These are phyloP conservation scores for Elysia chlorotica DNA, from an alignment of 1,140 invertebrate genomes.

Conservation along the genomic window DNA sequence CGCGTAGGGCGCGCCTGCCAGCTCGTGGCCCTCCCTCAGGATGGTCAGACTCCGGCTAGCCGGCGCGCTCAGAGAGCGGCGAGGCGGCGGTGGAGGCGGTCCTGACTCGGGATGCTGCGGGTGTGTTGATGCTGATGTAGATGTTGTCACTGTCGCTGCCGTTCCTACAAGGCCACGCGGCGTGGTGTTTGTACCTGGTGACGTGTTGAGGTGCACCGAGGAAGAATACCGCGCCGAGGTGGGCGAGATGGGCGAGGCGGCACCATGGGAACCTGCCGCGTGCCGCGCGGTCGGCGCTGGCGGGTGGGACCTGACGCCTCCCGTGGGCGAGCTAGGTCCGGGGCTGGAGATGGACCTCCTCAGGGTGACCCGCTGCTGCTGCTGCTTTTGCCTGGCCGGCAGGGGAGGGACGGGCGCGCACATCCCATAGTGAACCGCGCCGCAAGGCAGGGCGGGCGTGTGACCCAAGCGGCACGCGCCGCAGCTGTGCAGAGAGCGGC, in stretches of 20 bases:
- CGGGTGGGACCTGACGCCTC: too few relatives aligned
- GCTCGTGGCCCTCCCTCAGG: constrained; percentile 16
- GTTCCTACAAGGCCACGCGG: background rate
- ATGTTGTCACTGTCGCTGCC: background rate
- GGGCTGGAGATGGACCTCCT: too few relatives aligned
- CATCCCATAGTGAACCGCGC: constrained; percentile 68
- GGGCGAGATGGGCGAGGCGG: constrained; percentile 25
- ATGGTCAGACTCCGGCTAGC: constrained; percentile 14
- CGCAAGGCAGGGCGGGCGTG: constrained; percentile 54
- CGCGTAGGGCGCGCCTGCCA: background rate
- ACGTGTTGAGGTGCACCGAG: constrained; percentile 13
- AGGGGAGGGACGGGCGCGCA: constrained; percentile 64
- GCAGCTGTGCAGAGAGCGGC: constrained; percentile 66
- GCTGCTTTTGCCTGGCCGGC: constrained; percentile 54
- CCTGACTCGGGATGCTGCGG: background rate
- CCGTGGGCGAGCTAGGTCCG: too few relatives aligned
- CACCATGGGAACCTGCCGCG: constrained; percentile 29
- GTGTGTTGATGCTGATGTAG: background rate
- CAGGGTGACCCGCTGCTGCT: too few relatives aligned
- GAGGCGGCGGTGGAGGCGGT: too few relatives aligned
- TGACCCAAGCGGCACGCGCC: constrained; percentile 48
- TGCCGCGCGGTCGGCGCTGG: too few relatives aligned
- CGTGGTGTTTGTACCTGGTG: background rate
- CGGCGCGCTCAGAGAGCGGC: too few relatives aligned
- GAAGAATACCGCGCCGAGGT: constrained; percentile 27